Evolutionary conservation across 2,113 vertebrate genomes (phyloP).

Genomic region (Nymphicus hollandicus): DNA sequence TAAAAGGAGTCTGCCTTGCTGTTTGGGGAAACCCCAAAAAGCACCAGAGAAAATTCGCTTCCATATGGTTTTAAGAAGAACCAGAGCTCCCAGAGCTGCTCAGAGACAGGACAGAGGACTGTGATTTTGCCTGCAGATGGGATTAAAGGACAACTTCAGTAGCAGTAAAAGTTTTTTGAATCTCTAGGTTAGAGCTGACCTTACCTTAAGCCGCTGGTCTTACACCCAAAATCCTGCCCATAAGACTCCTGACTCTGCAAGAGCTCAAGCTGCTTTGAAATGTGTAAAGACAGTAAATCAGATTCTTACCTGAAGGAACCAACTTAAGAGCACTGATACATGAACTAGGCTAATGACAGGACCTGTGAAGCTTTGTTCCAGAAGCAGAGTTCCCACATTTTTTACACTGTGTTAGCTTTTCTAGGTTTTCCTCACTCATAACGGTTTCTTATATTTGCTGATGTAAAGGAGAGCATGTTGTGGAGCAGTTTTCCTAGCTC

Average conservation of each 20-base stretch:
- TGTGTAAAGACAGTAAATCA: neutral
- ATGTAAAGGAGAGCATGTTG: neutral
- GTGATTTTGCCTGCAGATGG: neutral
- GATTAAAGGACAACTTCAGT: neutral
- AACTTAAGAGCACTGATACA: neutral
- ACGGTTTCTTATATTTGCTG: neutral
- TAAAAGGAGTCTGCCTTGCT: neutral
- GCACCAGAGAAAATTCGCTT: neutral
- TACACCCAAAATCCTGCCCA: neutral
- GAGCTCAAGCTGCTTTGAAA: neutral
- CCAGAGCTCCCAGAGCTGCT: neutral
- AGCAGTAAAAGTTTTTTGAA: neutral
- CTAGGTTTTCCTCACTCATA: neutral
- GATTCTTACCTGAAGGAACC: neutral
- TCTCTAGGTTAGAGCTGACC: neutral
- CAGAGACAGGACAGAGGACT: neutral
- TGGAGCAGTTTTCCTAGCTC: neutral
- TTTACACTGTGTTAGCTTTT: neutral
- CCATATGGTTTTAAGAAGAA: constrained; percentile 23
- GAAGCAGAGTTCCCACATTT: neutral
- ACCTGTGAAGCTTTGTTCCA: neutral
- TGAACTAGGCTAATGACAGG: neutral
- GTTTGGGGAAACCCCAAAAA: neutral
- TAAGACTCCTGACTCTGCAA: neutral
- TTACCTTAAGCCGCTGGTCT: neutral